Evolutionary conservation across 2,797 vertebrate genomes (phyloP), one percentile per base, ranked within the genome.

Genomic region (Ceryle rudis): DNA sequence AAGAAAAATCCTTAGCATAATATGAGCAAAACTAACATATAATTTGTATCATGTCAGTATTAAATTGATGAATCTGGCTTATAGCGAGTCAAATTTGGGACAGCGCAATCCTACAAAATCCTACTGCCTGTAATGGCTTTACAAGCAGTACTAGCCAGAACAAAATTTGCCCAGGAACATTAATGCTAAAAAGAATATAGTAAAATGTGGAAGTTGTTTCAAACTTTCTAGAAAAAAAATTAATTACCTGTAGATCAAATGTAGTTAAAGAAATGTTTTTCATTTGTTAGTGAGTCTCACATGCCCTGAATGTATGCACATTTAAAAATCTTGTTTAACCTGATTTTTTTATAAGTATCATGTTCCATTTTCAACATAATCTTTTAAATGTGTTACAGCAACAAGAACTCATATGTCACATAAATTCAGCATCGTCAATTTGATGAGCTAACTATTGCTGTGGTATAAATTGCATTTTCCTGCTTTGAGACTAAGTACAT

Each of bases 301-400:
- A 20, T 54, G 20, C 26, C 37, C 41, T 62, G 15, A 75, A 81
- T 11, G 5, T 39, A 89, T 5, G 5, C 16, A 69, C 65, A 57
- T 85, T 82, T 21, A 33, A 72, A 93, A 95, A 81, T 72, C 35
- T 72, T 69, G 28, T 75, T 89, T 88, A 88, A 81, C 46, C 61
- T 95, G 61, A 80, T 86, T 91, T 93, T 93, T 82, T 80, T 69
- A 0, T 47, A 89, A 74, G 60, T 52, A 77, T 83, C 78, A 89
- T 88, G 37, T 87, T 94, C 67, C 47, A 61, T 90, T 96, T 95
- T 96, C 46, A 89, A 49, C 0, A 1, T 90, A 93, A 95, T 96
- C 92, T 93, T 91, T 94, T 93, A 75, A 96, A 95, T 81, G 52
- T 82, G 87, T 87, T 94, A 75, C 37, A 95, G 58, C 46, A 82